phyloP scores from a whole-genome alignment of 2,797 vertebrate species.

The Centropyge bicolor region DNA sequence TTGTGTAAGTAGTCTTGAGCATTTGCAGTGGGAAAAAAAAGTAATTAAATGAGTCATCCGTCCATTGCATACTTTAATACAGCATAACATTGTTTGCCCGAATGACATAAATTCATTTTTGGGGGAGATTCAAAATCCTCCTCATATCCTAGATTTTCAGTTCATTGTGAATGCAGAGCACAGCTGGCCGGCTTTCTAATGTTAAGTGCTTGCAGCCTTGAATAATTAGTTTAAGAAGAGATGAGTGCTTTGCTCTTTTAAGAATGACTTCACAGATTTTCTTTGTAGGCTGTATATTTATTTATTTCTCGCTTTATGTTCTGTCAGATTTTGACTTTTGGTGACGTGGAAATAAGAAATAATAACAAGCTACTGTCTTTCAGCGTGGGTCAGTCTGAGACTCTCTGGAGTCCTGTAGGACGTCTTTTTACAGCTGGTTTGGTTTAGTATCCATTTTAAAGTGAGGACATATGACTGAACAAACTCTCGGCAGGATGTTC shows the following conservation, averaged over 20 bases:
- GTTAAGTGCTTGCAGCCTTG: constrained; percentile 52
- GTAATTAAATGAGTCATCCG: constrained; percentile 53
- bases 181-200: constrained; percentile 34
- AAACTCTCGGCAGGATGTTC: background rate
- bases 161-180: constrained; percentile 46
- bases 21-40: constrained; percentile 1
- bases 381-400: constrained; percentile 1
- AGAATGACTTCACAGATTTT: constrained; percentile 21
- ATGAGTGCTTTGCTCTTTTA: constrained; percentile 34
- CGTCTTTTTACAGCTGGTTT: constrained; percentile 9
- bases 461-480: constrained; percentile 3
- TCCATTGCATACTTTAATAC: constrained; percentile 40
- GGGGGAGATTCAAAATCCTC: constrained; percentile 1
- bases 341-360: constrained; percentile 37
- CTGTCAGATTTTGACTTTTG: constrained; percentile 39
- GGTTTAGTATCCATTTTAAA: constrained; percentile 13
- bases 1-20: constrained; percentile 2
- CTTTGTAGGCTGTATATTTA: background rate
- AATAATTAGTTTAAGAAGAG: constrained; percentile 57
- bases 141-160: constrained; percentile 35
- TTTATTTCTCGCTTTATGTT: background rate
- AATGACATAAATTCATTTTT: constrained; percentile 42
- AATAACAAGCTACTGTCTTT: constrained; percentile 12
- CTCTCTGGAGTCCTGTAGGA: background rate
- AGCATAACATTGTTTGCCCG: constrained; percentile 38